Evolutionary conservation across 1,140 invertebrate genomes (phyloP), one percentile per base, ranked within the genome.

Genomic region (Hyles vespertilio): DNA sequence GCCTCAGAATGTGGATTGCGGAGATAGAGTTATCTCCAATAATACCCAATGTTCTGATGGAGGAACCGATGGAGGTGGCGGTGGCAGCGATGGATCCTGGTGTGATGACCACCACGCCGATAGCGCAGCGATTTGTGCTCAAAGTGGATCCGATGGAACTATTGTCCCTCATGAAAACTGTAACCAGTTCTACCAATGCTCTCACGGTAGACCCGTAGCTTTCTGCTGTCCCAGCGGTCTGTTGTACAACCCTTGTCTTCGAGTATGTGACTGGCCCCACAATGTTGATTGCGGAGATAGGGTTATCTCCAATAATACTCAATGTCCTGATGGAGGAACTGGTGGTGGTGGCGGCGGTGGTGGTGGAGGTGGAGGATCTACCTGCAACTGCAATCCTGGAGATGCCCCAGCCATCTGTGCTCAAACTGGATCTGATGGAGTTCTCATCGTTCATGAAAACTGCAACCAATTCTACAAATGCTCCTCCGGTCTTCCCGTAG

Each of bases 201-300:
- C 10, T 48, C 32, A 59, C 34, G 69, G 66, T 36, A 36, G 32
- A 50, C 60, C 59, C 33, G 56, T 69, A 6, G 33, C 50, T 11
- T 72, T 71, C 4, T 92, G 90, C 57, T 89, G 86, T 9, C 67
- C 77, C 0, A 65, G 76, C 34, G 40, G 56, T 2, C 89, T 89
- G 56, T 74, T 91, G 63, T 93, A 90, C 67, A 92, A 93, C 75
- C 83, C 92, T 58, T 53, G 80, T 36, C 63, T 66, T 6, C 79
- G 91, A 81, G 75, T 90, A 54, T 90, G 94, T 77, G 89, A 93
- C 66, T 87, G 92, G 90, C 81, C 91, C 49, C 58, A 88, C 54
- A 77, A 87, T 66, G 91, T 95, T 7, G 36, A 61, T 33, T 63
- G 61, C 51, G 51, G 22, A 1, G 46, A 47, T 22, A 49, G 59